Evolutionary conservation across 2,888 invertebrate genomes (phyloP).

Genomic region (Maniola hyperantus): DNA sequence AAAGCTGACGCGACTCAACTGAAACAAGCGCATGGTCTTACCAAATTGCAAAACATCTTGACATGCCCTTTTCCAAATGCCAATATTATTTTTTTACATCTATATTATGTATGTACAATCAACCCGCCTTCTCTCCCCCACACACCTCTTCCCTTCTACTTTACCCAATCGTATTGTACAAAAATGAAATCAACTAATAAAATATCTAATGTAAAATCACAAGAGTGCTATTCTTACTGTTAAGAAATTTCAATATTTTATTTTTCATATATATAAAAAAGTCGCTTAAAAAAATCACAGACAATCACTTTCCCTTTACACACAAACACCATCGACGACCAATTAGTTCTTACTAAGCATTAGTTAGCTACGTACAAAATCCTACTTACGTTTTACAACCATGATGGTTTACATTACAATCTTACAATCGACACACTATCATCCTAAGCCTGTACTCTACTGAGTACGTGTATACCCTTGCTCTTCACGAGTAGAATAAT

Average conservation of each 20-base stretch:
- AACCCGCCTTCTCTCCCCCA: conserved; percentile 67
- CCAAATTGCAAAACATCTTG: conserved; percentile 61
- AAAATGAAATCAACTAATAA: conserved; percentile 76
- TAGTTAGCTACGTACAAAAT: conserved; percentile 80
- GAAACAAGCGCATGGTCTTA: conserved; percentile 71
- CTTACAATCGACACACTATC: conserved; percentile 61
- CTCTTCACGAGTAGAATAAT: conserved; percentile 43
- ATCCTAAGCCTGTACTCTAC: conserved; percentile 56
- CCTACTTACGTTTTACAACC: conserved; percentile 82
- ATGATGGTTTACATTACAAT: conserved; percentile 70
- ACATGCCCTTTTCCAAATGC: conserved; percentile 51
- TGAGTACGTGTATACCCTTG: conserved; percentile 60
- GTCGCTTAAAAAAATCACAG: conserved; percentile 84
- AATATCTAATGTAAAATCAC: conserved; percentile 82
- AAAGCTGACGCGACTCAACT: conserved; percentile 57
- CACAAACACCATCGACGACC: conserved; percentile 81
- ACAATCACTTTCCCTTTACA: conserved; percentile 82
- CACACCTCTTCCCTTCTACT: conserved; percentile 43
- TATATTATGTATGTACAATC: conserved; percentile 73
- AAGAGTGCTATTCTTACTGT: conserved; percentile 83
- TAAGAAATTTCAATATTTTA: conserved; percentile 70
- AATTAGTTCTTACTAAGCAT: conserved; percentile 75
- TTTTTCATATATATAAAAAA: conserved; percentile 81
- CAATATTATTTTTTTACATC: conserved; percentile 49
- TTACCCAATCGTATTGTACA: conserved; percentile 64